Evolutionary conservation across 2,888 invertebrate species (phyloP).

Genomic region (Andrena chrysosceles): DNA sequence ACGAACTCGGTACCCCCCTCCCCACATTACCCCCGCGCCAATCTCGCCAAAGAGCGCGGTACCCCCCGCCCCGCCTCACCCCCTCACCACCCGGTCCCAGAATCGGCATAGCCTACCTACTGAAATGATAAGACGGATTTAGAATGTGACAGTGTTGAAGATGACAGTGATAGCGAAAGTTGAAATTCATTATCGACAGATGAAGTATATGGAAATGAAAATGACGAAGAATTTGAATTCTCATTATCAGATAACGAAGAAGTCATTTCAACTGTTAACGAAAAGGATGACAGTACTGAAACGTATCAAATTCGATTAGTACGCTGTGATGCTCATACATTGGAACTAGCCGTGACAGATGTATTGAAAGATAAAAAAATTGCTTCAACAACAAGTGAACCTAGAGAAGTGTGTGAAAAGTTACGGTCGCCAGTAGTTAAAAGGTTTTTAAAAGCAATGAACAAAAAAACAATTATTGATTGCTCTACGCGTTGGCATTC

Average conservation of each 20-base stretch:
- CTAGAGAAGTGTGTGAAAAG: neutral
- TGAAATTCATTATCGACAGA: no score
- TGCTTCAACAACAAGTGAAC: neutral
- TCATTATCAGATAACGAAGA: neutral
- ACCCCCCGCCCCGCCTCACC: no score
- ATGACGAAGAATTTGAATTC: neutral
- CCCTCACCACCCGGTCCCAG: no score
- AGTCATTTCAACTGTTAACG: neutral
- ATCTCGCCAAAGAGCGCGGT: no score
- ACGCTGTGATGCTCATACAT: neutral
- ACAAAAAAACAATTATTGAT: neutral
- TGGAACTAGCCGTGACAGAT: neutral
- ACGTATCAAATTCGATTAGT: neutral
- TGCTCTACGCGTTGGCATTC: neutral
- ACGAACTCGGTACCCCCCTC: no score
- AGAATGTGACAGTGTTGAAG: neutral
- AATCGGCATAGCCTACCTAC: no score
- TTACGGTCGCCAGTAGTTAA: neutral
- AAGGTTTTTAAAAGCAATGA: neutral
- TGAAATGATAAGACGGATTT: neutral
- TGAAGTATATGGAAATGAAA: neutral
- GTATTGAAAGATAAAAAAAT: neutral
- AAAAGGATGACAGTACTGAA: neutral
- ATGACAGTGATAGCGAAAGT: no score
- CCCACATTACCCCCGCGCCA: no score